Percentiles rank a stretch among this genome's conserved stretches.
These are phyloP conservation scores for Caenorhabditis sp. DNA, from an alignment of 2,888 invertebrate genomes.

Conservation along the genomic window DNA sequence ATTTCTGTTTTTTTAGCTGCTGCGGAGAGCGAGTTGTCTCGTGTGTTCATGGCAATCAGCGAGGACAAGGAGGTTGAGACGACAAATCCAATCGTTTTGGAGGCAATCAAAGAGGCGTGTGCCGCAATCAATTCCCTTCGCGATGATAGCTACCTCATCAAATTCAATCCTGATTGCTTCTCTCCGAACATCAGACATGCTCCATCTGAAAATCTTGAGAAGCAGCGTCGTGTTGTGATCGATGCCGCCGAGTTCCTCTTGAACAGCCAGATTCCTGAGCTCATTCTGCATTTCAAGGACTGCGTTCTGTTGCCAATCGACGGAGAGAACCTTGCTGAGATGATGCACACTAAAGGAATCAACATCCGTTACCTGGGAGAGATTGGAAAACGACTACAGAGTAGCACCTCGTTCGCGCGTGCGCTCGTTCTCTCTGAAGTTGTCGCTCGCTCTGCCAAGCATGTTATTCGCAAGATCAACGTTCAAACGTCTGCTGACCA, in stretches of 20 bases:
- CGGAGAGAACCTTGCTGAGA: conserved; percentile 91
- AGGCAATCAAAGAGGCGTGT: conserved; percentile 83
- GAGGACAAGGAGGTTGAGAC: conserved; percentile 51
- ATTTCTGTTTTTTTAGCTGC: conserved; percentile 21
- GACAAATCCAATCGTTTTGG: conserved; percentile 42
- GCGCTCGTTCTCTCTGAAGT: conserved; percentile 91
- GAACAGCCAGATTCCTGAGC: conserved; percentile 92
- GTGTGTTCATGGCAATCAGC: conserved; percentile 54
- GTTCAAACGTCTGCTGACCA: conserved; percentile 43
- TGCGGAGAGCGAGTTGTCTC: conserved; percentile 54
- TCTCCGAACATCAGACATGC: conserved; percentile 92
- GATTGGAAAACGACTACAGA: conserved; percentile 81
- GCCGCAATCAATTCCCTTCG: conserved; percentile 93
- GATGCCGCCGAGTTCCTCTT: conserved; percentile 80
- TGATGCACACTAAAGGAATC: conserved; percentile 93
- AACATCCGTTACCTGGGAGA: conserved; percentile 97
- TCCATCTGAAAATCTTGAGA: conserved; percentile 66
- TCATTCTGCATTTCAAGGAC: conserved; percentile 82
- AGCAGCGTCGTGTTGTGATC: conserved; percentile 85
- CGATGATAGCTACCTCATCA: conserved; percentile 95
- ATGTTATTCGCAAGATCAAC: conserved; percentile 86
- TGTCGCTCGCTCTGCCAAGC: conserved; percentile 91
- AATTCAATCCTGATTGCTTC: conserved; percentile 98
- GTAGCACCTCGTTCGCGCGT: conserved; percentile 47
- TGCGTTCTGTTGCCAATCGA: conserved; percentile 87